These are phyloP conservation scores for Cygnus olor DNA, from an alignment of 2,797 vertebrate genomes.

Conservation along the genomic window DNA sequence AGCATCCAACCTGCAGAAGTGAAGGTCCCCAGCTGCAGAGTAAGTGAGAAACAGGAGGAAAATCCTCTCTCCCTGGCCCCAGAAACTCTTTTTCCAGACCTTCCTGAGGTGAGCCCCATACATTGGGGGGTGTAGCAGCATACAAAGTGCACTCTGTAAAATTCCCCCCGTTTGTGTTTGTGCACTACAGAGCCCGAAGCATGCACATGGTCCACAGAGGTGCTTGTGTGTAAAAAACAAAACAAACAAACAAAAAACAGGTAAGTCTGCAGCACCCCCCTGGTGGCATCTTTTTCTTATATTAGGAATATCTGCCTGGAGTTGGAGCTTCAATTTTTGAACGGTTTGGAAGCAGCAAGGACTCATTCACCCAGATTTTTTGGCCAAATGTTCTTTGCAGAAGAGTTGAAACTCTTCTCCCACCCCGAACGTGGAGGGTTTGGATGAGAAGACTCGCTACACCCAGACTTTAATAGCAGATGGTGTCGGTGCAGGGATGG, in stretches of 20 bases:
- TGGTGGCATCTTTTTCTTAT: not conserved
- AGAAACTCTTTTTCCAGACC: not conserved
- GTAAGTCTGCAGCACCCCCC: not conserved
- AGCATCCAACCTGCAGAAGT: not conserved
- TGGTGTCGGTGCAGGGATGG: not conserved
- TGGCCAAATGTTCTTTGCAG: not conserved
- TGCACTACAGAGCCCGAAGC: not conserved
- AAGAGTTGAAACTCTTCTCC: not conserved
- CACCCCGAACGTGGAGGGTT: accelerated
- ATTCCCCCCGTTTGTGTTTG: not conserved
- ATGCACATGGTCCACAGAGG: accelerated
- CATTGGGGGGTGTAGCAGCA: accelerated
- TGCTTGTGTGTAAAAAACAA: not conserved
- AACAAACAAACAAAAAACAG: not conserved
- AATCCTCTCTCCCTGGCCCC: not conserved
- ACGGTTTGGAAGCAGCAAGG: not conserved
- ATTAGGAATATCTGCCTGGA: not conserved
- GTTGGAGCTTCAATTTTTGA: not conserved
- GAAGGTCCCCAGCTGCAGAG: not conserved
- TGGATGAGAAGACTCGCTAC: not conserved
- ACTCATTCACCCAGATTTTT: not conserved
- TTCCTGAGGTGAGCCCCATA: not conserved
- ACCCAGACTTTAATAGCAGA: not conserved
- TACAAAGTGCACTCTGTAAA: not conserved
- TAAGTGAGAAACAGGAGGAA: not conserved